phyloP scores from a whole-genome alignment of 2,888 invertebrate genomes.

The Ectemnius continuus region DNA sequence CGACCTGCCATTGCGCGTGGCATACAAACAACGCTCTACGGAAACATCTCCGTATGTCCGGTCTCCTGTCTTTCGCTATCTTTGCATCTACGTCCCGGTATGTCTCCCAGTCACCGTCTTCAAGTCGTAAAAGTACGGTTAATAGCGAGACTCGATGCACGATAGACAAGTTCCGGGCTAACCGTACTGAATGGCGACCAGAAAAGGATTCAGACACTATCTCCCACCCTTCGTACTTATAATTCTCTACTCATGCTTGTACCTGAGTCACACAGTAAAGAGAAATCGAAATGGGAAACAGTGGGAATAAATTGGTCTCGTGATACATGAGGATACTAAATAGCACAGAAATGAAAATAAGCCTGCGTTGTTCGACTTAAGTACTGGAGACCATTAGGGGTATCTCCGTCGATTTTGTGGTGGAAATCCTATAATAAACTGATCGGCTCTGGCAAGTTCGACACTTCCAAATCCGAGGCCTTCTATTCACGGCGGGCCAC shows the following conservation, averaged over 20 bases:
- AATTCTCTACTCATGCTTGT: no score
- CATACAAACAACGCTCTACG: conserved; percentile 63
- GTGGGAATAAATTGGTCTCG: no score
- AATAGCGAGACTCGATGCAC: conserved; percentile 54
- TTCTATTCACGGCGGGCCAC: conserved; percentile 34
- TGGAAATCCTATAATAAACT: conserved; percentile 11
- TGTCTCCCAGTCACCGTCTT: conserved; percentile 20
- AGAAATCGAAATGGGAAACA: no score
- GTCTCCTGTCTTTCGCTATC: conserved; percentile 27
- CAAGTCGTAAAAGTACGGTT: conserved; percentile 60
- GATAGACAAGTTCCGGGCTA: conserved; percentile 56
- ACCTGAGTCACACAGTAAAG: no score
- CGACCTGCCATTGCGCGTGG: conserved; percentile 61
- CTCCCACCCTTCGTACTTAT: no score
- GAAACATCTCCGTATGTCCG: conserved; percentile 62
- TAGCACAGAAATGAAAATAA: no score
- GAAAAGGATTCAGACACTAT: conserved; percentile 63
- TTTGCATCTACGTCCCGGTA: conserved; percentile 17
- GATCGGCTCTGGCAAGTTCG: conserved; percentile 23
- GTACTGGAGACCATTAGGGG: no score
- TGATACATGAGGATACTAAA: no score
- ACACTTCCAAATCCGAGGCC: conserved; percentile 15
- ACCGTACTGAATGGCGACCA: conserved; percentile 61
- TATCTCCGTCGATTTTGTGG: background rate
- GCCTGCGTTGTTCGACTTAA: no score